A percentile compares a stretch with the other conserved stretches of the same genome.
These are phyloP conservation scores for Aspidiotus rigidus DNA, from an alignment of 2,888 invertebrate species.

Conservation along the genomic window DNA sequence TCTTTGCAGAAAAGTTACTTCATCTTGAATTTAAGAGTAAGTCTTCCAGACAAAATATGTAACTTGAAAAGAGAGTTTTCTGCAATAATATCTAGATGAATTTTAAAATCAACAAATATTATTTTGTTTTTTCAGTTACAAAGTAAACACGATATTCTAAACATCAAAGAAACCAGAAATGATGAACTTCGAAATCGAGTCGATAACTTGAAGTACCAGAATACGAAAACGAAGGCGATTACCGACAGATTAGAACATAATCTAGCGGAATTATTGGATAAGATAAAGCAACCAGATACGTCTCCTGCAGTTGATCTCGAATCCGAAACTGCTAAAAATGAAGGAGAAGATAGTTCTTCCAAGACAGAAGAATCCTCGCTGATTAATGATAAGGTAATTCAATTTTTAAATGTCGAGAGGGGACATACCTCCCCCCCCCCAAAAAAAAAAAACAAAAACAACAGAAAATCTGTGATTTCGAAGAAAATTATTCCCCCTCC, in stretches of 20 bases:
- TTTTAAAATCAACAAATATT: neutral
- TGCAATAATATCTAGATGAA: neutral
- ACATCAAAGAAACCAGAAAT: conserved; percentile 23
- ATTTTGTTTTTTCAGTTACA: conserved; percentile 14
- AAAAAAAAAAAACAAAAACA: too few relatives aligned
- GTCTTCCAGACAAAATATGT: neutral
- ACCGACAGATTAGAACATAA: conserved; percentile 25
- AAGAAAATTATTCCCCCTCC: too few relatives aligned
- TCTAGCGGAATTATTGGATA: conserved; percentile 24
- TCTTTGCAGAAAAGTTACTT: conserved; percentile 15
- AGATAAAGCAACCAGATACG: conserved; percentile 16
- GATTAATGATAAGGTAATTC: neutral
- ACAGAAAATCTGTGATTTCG: too few relatives aligned
- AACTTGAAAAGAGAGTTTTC: conserved; percentile 4
- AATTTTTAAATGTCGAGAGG: too few relatives aligned
- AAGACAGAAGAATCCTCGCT: neutral
- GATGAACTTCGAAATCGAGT: conserved; percentile 25
- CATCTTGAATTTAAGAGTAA: conserved; percentile 13
- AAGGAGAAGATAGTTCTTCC: neutral
- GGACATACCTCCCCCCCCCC: too few relatives aligned
- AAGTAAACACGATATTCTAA: conserved; percentile 18
- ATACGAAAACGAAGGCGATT: conserved; percentile 28
- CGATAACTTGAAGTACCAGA: conserved; percentile 25
- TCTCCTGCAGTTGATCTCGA: neutral
- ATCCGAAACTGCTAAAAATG: neutral